These are phyloP conservation scores for Hypocryptadius cinnamomeus DNA, from an alignment of 2,113 vertebrate species.

Conservation along the genomic window DNA sequence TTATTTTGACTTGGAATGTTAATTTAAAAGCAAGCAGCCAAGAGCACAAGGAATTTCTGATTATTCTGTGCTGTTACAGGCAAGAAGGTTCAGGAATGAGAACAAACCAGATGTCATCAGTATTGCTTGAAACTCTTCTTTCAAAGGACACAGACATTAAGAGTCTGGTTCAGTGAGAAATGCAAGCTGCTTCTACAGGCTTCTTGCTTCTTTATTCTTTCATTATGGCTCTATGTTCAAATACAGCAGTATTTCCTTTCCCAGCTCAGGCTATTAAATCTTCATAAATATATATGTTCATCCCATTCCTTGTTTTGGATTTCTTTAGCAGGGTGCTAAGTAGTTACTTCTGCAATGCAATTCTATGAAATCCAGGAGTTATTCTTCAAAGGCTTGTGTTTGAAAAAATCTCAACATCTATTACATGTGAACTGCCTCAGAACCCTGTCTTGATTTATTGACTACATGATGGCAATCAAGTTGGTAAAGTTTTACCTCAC, in stretches of 20 bases:
- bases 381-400: neutral
- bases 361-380: neutral
- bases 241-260: neutral
- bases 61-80: neutral
- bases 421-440: neutral
- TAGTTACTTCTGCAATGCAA: neutral
- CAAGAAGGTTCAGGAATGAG: neutral
- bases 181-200: neutral
- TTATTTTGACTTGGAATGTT: neutral
- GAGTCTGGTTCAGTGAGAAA: neutral
- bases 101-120: neutral
- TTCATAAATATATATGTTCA: neutral
- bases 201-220: neutral
- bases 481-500: neutral
- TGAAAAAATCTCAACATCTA: neutral
- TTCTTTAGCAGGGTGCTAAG: neutral
- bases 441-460: neutral
- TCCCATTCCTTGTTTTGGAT: neutral
- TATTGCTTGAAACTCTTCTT: neutral
- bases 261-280: neutral
- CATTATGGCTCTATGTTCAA: neutral
- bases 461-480: neutral
- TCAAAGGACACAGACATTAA: neutral
- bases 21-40: constrained; percentile 12
- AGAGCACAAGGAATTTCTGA: neutral